Evolutionary conservation across 2,888 invertebrate species (phyloP), one percentile per base, ranked within the genome.

Genomic region (Ormyrus pomaceus): DNA sequence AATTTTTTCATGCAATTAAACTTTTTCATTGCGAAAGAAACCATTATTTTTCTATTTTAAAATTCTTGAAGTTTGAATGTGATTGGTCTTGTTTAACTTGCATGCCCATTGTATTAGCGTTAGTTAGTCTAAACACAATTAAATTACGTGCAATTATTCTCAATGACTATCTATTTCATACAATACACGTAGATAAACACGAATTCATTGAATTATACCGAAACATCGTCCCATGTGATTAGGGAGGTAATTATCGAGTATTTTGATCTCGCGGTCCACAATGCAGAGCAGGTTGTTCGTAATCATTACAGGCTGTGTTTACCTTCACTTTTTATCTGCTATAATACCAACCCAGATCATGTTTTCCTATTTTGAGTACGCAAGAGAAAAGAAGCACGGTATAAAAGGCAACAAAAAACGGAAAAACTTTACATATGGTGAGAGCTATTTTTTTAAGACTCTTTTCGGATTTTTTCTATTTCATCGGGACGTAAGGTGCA

Each of bases 191-290:
- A 71, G 19, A 71, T 50, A 74, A 81, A 75, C 70, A 77, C 69
- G 46, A 51, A 68, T 55, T 70, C 68, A 59, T 74, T 53, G 61
- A 70, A 66, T 77, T 65, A 53, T 77, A 72, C 56, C 62, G 50
- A 58, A 73, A 58, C 64, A 65, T 50, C 46, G 74, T 70, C 69
- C 74, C 74, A 61, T 66, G 77, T 72, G 77, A 74, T 74, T 74
- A 73, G 69, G 45, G 74, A 65, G 65, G 65, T 81, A 77, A 81
- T 81, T 74, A 77, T 80, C 69, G 53, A 59, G 55, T 68, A 71
- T 77, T 74, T 77, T 74, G 74, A 81, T 78, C 70, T 75, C 78
- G 66, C 69, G 48, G 10, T 48, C 53, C n/a, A 73, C 65, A 51
- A 79, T 70, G 13, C 13, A 53, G 10, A 51, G 11, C 13, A 19